A percentile compares a stretch with the other conserved stretches of the same genome.
phyloP scores from a whole-genome alignment of 2,113 vertebrate species.

The Eulacestoma nigropectus region DNA sequence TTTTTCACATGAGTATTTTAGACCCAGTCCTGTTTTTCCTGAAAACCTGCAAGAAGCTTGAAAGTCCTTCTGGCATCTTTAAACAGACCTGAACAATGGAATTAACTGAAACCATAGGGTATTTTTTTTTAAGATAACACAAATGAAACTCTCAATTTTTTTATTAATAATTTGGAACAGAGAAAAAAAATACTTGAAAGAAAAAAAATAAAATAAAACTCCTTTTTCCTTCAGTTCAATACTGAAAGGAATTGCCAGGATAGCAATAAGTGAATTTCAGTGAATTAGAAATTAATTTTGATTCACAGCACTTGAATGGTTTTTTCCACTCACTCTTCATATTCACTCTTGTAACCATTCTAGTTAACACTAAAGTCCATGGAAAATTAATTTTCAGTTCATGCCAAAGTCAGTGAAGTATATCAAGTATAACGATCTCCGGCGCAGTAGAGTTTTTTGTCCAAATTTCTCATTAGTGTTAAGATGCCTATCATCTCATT shows the following conservation, averaged over 20 bases:
- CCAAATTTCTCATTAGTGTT: not conserved
- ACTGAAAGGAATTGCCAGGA: not conserved
- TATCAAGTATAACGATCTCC: not conserved
- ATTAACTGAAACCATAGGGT: not conserved
- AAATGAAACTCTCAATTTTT: not conserved
- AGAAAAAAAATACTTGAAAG: not conserved
- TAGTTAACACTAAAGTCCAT: not conserved
- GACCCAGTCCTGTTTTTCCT: not conserved
- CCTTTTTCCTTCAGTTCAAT: not conserved
- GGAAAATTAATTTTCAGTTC: conserved; percentile 20
- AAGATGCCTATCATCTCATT: not conserved
- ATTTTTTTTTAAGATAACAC: not conserved
- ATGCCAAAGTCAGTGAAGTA: not conserved
- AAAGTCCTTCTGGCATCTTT: not conserved
- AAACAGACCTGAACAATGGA: not conserved
- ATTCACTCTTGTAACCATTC: not conserved
- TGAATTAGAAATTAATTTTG: not conserved
- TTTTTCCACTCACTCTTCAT: not conserved
- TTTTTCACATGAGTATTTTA: not conserved
- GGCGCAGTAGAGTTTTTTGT: not conserved
- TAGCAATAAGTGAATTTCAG: not conserved
- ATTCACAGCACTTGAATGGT: not conserved
- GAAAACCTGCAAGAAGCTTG: not conserved
- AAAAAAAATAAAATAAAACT: not conserved
- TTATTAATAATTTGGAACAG: not conserved